These are phyloP conservation scores for Phortica variegata DNA, from an alignment of 1,140 invertebrate genomes.

Conservation along the genomic window DNA sequence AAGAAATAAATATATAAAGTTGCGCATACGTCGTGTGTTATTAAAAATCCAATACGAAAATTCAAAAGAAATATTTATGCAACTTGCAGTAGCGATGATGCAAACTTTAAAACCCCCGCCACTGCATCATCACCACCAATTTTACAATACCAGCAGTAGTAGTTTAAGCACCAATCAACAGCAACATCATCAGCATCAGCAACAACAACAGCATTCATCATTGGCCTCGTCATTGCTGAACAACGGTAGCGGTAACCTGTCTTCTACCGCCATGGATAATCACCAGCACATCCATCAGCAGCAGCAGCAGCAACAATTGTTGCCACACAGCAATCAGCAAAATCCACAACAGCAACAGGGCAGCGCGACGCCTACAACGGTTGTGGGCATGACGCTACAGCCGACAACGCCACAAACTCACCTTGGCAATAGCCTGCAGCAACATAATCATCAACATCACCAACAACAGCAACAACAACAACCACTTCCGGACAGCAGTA, in stretches of 20 bases:
- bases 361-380: constrained; percentile 35
- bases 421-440: constrained; percentile 6
- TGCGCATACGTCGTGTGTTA: no score
- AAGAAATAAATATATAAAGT: background rate
- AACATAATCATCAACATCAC: constrained; percentile 37
- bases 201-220: constrained; percentile 13
- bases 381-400: constrained; percentile 59
- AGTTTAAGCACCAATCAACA: no score
- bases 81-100: constrained; percentile 52
- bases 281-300: constrained; percentile 28
- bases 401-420: constrained; percentile 56
- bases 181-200: constrained; percentile 20
- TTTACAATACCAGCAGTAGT: no score
- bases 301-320: constrained; percentile 28
- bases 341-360: constrained; percentile 31
- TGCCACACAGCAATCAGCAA: constrained; percentile 19
- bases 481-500: constrained; percentile 29
- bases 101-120: constrained; percentile 55
- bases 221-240: constrained; percentile 23
- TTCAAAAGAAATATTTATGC: constrained; percentile 18
- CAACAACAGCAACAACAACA: constrained; percentile 1
- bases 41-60: background rate
- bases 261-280: constrained; percentile 40
- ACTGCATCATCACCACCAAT: constrained; percentile 47
- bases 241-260: constrained; percentile 41